Percentiles rank a stretch among this genome's conserved stretches.
phyloP scores from a whole-genome alignment of 2,797 vertebrate genomes.

The Carapus acus region DNA sequence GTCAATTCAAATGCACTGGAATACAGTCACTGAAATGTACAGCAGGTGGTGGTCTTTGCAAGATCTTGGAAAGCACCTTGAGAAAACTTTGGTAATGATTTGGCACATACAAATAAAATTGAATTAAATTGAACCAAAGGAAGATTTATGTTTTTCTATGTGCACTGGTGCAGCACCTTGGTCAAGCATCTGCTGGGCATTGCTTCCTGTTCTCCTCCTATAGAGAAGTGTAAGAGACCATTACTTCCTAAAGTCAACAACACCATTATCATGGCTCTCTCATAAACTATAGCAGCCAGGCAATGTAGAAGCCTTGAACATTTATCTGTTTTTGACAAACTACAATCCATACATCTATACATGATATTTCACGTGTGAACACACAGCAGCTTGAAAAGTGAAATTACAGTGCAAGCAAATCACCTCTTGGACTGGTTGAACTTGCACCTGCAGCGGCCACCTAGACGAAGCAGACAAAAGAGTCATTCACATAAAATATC shows the following conservation, averaged over 20 bases:
- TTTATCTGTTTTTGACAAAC: neutral
- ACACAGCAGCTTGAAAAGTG: no score
- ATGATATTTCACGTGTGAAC: no score
- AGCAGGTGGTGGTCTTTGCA: no score
- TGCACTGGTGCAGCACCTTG: constrained; percentile 66
- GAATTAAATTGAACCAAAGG: neutral
- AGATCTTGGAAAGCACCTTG: no score
- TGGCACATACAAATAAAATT: neutral
- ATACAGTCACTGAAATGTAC: no score
- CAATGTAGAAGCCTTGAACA: neutral
- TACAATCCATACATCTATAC: no score
- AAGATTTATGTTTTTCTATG: no score
- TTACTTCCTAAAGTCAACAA: neutral
- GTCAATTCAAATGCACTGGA: no score
- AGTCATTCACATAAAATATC: neutral
- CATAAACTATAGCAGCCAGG: neutral
- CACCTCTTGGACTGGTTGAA: constrained; percentile 79
- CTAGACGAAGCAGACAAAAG: constrained; percentile 50
- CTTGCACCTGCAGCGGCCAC: constrained; percentile 80
- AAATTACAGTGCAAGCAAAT: constrained; percentile 7
- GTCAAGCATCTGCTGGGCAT: constrained; percentile 73
- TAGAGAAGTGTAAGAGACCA: constrained; percentile 7
- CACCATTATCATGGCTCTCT: neutral
- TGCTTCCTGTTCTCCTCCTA: constrained; percentile 72
- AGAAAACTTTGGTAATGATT: no score